These are phyloP conservation scores for Sebastiscus tertius DNA, from an alignment of 2,797 vertebrate genomes.

Conservation along the genomic window DNA sequence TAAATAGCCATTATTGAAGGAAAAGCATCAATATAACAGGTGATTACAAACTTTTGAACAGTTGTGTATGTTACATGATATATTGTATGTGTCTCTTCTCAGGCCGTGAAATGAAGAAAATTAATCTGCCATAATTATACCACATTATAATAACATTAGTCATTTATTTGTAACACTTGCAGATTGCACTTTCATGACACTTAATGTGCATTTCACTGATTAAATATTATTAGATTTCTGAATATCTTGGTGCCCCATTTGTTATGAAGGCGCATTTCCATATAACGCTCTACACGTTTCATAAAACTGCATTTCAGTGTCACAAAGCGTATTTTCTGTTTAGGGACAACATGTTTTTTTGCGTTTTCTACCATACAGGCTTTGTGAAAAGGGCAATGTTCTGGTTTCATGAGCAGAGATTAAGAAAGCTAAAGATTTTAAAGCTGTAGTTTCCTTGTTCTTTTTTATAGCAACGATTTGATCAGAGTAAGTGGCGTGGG, in stretches of 20 bases:
- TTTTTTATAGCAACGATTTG: slow-evolving; percentile 10
- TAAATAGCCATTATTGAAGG: not conserved
- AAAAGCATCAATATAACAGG: too few species aligned
- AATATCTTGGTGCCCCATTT: not conserved
- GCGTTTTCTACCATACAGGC: not conserved
- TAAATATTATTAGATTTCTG: not conserved
- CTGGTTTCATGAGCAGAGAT: not conserved
- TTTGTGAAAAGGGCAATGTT: not conserved
- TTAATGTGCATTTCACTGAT: not conserved
- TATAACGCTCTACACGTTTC: not conserved
- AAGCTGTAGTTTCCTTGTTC: not conserved
- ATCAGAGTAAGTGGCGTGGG: slow-evolving; percentile 9
- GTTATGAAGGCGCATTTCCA: not conserved
- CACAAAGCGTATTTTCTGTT: not conserved
- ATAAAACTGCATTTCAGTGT: not conserved
- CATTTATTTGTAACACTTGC: not conserved
- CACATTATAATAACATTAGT: not conserved
- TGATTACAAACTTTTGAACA: not conserved
- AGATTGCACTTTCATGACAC: not conserved
- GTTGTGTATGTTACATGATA: not conserved
- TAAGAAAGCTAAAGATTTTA: not conserved
- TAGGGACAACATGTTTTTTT: not conserved
- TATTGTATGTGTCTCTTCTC: not conserved
- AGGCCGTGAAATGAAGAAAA: not conserved
- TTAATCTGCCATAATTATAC: not conserved